Conservation (phyloP, 2,888 invertebrate genomes). For the Drosophila anomalata region DNA sequence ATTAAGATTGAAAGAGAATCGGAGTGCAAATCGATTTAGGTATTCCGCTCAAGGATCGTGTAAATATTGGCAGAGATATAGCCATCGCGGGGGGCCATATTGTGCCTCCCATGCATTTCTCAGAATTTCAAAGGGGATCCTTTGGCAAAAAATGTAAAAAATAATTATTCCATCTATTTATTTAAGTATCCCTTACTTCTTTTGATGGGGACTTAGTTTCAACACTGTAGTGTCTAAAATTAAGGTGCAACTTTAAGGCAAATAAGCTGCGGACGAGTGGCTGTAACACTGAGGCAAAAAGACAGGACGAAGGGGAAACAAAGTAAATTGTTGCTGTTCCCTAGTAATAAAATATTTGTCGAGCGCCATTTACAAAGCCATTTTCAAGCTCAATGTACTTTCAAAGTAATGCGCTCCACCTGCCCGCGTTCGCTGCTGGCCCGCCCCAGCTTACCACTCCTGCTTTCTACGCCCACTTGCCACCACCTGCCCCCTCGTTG, state of each 20-base stretch:
- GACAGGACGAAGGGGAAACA: conserved; percentile 28
- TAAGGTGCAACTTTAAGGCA: conserved; percentile 15
- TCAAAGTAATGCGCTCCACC: conserved; percentile 72
- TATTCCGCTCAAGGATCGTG: too few species aligned
- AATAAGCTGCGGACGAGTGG: conserved; percentile 6
- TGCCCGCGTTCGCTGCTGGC: conserved; percentile 49
- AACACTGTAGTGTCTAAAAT: conserved; percentile 10
- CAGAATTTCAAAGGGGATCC: not conserved
- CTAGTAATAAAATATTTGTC: conserved; percentile 75
- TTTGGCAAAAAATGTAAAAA: too few species aligned
- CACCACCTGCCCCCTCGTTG: not conserved
- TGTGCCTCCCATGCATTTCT: too few species aligned
- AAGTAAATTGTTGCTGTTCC: conserved; percentile 67
- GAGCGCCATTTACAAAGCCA: conserved; percentile 77
- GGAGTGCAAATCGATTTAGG: too few species aligned
- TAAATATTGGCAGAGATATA: too few species aligned
- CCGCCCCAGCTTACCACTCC: not conserved
- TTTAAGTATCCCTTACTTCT: too few species aligned
- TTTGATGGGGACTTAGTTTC: too few species aligned
- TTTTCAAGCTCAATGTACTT: conserved; percentile 76
- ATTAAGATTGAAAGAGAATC: too few species aligned
- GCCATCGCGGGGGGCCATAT: too few species aligned
- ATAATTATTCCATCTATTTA: too few species aligned
- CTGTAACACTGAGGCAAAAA: conserved; percentile 15
- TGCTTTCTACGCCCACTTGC: not conserved